phyloP scores from a whole-genome alignment of 2,888 invertebrate genomes.

The Monochamus alternatus region DNA sequence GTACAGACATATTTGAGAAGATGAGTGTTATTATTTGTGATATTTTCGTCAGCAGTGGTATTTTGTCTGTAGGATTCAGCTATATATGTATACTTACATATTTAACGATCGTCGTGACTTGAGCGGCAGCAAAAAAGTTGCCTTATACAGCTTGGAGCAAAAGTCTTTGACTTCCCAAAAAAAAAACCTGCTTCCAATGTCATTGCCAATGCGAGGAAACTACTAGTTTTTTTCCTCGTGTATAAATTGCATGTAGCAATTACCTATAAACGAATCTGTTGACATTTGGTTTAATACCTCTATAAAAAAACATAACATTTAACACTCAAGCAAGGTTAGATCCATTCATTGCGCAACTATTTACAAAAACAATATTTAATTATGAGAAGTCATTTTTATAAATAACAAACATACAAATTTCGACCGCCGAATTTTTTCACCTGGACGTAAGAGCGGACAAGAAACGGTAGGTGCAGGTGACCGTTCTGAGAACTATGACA shows the following conservation, averaged over 20 bases:
- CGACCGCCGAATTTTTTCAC: no score
- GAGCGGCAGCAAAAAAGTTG: not conserved
- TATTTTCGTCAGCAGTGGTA: not conserved
- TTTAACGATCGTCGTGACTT: conserved; percentile 1
- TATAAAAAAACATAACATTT: conserved; percentile 1
- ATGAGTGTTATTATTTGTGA: no score
- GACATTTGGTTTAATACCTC: not conserved
- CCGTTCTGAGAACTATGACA: no score
- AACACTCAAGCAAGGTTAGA: not conserved
- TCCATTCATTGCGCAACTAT: conserved; percentile 2
- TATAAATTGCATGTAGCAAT: not conserved
- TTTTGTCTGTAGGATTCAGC: not conserved
- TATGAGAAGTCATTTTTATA: conserved; percentile 1
- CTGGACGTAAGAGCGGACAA: no score
- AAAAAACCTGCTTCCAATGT: conserved; percentile 8
- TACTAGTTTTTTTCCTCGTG: conserved; percentile 1
- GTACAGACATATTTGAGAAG: no score
- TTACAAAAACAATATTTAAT: conserved; percentile 1
- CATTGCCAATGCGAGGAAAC: conserved; percentile 12
- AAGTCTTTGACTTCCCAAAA: conserved; percentile 1
- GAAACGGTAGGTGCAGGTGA: no score
- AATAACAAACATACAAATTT: not conserved
- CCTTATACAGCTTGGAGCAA: not conserved
- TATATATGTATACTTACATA: not conserved
- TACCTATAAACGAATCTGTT: not conserved